A percentile compares a stretch with the other conserved stretches of the same genome.
Conservation (phyloP, 1,140 invertebrate species). For the Meloidogyne chitwoodi region DNA sequence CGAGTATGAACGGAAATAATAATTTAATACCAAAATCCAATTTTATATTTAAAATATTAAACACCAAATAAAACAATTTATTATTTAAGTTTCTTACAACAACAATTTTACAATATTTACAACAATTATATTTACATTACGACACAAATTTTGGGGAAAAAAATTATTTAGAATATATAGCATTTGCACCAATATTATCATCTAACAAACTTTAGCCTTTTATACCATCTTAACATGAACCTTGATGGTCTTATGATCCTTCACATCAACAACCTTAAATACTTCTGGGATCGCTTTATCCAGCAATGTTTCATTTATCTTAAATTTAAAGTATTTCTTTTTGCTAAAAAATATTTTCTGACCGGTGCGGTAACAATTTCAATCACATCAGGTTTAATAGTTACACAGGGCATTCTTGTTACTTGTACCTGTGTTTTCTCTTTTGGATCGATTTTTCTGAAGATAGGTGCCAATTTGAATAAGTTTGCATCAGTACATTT, state of each 20-base stretch:
- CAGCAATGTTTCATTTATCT: background rate
- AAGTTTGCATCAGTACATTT: background rate
- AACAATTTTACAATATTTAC: background rate
- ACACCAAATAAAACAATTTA: too few relatives aligned
- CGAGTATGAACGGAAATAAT: too few relatives aligned
- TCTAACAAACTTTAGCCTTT: background rate
- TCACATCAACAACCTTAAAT: background rate
- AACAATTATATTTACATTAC: background rate
- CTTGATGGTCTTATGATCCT: background rate
- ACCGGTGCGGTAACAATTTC: background rate
- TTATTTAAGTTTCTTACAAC: too few relatives aligned
- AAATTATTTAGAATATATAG: background rate
- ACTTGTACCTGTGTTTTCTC: background rate
- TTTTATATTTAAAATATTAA: too few relatives aligned
- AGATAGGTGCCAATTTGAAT: background rate
- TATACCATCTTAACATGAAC: background rate
- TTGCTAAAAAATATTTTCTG: background rate
- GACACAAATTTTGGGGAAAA: background rate
- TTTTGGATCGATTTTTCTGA: background rate
- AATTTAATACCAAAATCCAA: too few relatives aligned
- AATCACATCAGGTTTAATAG: background rate
- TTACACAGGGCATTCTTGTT: background rate
- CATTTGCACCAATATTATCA: background rate
- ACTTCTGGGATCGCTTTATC: background rate
- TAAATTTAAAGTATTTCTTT: background rate